A percentile compares a stretch with the other conserved stretches of the same genome.
These are phyloP conservation scores for Muscidifurax raptorellus DNA, from an alignment of 1,140 invertebrate species.

Conservation along the genomic window DNA sequence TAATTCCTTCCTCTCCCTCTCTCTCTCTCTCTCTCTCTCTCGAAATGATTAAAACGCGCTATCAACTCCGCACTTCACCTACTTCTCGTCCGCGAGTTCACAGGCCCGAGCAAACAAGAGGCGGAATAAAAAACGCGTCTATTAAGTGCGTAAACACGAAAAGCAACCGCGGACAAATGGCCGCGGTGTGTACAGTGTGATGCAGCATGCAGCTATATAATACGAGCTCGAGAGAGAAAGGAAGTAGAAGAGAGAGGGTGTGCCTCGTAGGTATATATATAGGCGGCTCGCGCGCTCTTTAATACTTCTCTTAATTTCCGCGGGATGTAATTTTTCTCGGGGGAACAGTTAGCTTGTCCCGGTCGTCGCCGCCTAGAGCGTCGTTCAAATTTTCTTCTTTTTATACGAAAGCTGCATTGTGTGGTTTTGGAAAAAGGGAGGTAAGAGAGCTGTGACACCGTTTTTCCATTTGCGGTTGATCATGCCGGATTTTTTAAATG, in stretches of 20 bases:
- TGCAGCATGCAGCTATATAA: too few species aligned
- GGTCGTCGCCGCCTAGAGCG: neutral
- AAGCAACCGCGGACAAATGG: neutral
- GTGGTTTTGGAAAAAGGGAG: slow-evolving; percentile 23
- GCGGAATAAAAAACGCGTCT: neutral
- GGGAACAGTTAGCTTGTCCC: neutral
- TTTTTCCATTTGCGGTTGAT: too few species aligned
- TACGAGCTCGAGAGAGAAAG: neutral
- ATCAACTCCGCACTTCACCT: neutral
- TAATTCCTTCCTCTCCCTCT: neutral
- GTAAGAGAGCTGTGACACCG: neutral
- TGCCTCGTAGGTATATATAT: neutral
- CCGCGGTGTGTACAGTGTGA: too few species aligned
- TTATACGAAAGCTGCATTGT: slow-evolving; percentile 12
- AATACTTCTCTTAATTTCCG: slow-evolving; percentile 48
- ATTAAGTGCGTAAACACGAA: neutral
- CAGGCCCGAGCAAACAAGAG: neutral
- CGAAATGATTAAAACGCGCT: neutral
- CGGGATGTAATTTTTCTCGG: slow-evolving; percentile 35
- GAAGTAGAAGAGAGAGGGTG: slow-evolving; percentile 19
- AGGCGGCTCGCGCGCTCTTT: slow-evolving; percentile 7
- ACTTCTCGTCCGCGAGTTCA: neutral
- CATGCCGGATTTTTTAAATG: too few species aligned
- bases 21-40: neutral
- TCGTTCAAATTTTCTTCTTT: too few species aligned